phyloP scores from a whole-genome alignment of 1,140 invertebrate species.

The Pachypsylla venusta region DNA sequence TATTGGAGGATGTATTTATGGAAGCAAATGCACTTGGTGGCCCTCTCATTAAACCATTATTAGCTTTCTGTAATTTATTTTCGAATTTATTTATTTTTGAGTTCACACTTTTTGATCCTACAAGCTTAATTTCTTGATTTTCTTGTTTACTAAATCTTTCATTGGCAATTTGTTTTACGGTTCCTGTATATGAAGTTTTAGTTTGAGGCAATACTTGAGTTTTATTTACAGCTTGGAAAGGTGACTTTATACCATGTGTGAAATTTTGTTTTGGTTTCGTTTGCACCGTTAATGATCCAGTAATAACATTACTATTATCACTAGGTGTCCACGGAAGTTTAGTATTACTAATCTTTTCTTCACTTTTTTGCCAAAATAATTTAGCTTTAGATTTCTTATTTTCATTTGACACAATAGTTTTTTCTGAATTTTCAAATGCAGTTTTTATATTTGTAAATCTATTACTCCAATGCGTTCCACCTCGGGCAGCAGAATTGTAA shows the following conservation, averaged over 20 bases:
- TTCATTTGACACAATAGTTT: slow-evolving; percentile 20
- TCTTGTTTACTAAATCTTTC: slow-evolving; percentile 18
- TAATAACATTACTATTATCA: slow-evolving; percentile 27
- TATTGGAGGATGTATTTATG: background rate
- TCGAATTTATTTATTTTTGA: background rate
- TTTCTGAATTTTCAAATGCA: slow-evolving; percentile 46
- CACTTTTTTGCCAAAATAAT: slow-evolving; percentile 17
- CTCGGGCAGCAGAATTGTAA: slow-evolving; percentile 26
- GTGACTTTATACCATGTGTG: slow-evolving; percentile 51
- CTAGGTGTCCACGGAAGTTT: slow-evolving; percentile 28
- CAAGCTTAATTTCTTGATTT: background rate
- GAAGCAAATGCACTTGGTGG: background rate
- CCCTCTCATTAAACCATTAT: background rate
- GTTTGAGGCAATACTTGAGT: slow-evolving; percentile 28
- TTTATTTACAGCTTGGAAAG: slow-evolving; percentile 42
- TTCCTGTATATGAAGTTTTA: slow-evolving; percentile 29
- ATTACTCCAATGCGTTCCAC: slow-evolving; percentile 45
- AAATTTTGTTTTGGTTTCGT: slow-evolving; percentile 33
- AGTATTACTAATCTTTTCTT: slow-evolving; percentile 10
- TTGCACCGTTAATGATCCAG: slow-evolving; percentile 32
- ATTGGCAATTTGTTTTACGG: slow-evolving; percentile 25
- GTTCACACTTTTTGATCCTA: background rate
- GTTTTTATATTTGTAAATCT: slow-evolving; percentile 72
- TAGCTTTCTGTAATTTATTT: background rate
- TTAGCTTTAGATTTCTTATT: slow-evolving; percentile 13